A percentile compares a stretch with the other conserved stretches of the same genome.
phyloP scores from a whole-genome alignment of 2,888 invertebrate genomes.

The Nudaria mundana region DNA sequence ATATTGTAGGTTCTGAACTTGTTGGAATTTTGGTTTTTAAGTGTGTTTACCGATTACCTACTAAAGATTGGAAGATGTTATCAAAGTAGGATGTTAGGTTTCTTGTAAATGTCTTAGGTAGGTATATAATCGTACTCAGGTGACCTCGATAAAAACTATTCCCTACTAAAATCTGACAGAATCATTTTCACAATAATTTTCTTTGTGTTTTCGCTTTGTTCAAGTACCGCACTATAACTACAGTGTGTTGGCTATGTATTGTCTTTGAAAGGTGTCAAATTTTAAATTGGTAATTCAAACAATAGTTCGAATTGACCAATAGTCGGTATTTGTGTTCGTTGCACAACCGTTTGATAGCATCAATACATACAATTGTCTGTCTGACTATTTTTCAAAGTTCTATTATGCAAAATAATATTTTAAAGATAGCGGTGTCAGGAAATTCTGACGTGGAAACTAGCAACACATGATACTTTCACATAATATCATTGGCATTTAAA shows the following conservation, averaged over 20 bases:
- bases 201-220: too few relatives aligned
- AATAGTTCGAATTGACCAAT: constrained; percentile 26
- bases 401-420: background rate
- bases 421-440: background rate
- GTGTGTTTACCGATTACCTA: too few relatives aligned
- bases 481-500: too few relatives aligned
- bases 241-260: constrained; percentile 13
- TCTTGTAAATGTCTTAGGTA: too few relatives aligned
- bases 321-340: constrained; percentile 21
- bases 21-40: too few relatives aligned
- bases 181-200: constrained; percentile 1
- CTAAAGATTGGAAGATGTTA: too few relatives aligned
- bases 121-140: too few relatives aligned
- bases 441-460: background rate
- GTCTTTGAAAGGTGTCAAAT: constrained; percentile 25
- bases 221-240: constrained; percentile 3
- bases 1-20: too few relatives aligned
- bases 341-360: constrained; percentile 14
- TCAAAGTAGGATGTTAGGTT: too few relatives aligned
- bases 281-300: constrained; percentile 35
- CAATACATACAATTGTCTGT: constrained; percentile 25
- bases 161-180: too few relatives aligned
- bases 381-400: constrained; percentile 15
- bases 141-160: too few relatives aligned
- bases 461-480: too few relatives aligned